phyloP scores from a whole-genome alignment of 2,797 vertebrate genomes.

The Crenichthys baileyi region DNA sequence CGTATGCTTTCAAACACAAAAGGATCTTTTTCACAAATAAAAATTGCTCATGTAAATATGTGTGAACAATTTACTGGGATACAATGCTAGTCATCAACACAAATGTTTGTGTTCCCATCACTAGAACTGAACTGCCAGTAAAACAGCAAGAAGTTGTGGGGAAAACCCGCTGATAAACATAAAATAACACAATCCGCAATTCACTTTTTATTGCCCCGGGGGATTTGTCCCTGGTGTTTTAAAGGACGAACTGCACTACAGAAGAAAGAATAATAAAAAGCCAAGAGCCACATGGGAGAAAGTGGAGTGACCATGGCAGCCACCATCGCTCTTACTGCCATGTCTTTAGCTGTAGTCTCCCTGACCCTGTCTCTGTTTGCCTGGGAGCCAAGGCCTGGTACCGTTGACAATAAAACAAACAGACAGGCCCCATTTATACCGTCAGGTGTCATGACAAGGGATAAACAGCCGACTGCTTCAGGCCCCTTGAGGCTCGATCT shows the following conservation, averaged over 20 bases:
- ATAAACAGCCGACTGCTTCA: slow-evolving; percentile 66
- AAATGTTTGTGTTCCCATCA: slow-evolving; percentile 56
- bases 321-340: slow-evolving; percentile 76
- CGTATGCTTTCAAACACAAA: not conserved
- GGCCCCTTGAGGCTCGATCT: slow-evolving; percentile 52
- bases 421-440: slow-evolving; percentile 77
- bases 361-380: slow-evolving; percentile 71
- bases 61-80: too few relatives aligned
- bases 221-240: slow-evolving; percentile 54
- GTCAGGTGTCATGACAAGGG: slow-evolving; percentile 80
- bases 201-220: slow-evolving; percentile 54
- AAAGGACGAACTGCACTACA: slow-evolving; percentile 41
- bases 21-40: not conserved
- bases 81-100: slow-evolving; percentile 34
- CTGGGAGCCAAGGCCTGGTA: slow-evolving; percentile 61
- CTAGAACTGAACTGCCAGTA: slow-evolving; percentile 41
- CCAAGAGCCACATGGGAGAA: slow-evolving; percentile 71
- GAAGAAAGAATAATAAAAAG: slow-evolving; percentile 35
- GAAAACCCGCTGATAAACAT: slow-evolving; percentile 34
- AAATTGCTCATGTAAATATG: too few relatives aligned
- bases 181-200: slow-evolving; percentile 66
- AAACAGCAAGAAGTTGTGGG: slow-evolving; percentile 35
- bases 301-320: slow-evolving; percentile 73
- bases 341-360: slow-evolving; percentile 68
- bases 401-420: slow-evolving; percentile 78